Evolutionary conservation across 2,888 invertebrate species (phyloP).

Genomic region (Tenthredo distinguenda): DNA sequence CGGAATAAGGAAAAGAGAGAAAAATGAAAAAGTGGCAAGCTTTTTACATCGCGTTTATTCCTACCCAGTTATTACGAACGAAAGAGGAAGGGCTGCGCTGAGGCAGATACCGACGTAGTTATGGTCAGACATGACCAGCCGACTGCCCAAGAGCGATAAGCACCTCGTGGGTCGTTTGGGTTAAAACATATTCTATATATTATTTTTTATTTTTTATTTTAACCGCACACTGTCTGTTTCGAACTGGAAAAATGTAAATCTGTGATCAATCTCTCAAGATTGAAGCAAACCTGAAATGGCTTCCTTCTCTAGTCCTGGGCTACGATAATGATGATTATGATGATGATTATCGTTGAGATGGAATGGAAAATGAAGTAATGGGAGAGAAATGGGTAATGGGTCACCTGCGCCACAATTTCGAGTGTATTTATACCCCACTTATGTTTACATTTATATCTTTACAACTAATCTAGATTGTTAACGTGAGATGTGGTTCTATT

Average conservation of each 20-base stretch:
- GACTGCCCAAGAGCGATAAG: conserved; percentile 11
- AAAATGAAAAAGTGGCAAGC: conserved; percentile 6
- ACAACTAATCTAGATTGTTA: conserved; percentile 22
- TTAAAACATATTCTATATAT: not conserved
- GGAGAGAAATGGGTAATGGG: not conserved
- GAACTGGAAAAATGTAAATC: not conserved
- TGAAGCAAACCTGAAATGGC: not conserved
- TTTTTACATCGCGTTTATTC: conserved; percentile 34
- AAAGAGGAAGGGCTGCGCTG: not conserved
- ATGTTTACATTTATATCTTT: conserved; percentile 36
- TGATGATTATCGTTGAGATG: not conserved
- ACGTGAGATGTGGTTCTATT: conserved; percentile 20
- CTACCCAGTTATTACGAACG: conserved; percentile 7
- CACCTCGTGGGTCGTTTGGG: not conserved
- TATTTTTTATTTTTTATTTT: not conserved
- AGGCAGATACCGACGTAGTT: conserved; percentile 11
- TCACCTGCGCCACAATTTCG: not conserved
- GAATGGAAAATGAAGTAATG: not conserved
- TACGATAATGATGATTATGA: not conserved
- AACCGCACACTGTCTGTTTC: not conserved
- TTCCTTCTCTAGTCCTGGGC: not conserved
- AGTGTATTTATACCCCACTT: not conserved
- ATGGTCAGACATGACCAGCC: conserved; percentile 11
- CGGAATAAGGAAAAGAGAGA: not conserved
- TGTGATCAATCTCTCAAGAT: not conserved